These are phyloP conservation scores for Dinothrombium tinctorium DNA, from an alignment of 1,140 invertebrate genomes.

Conservation along the genomic window DNA sequence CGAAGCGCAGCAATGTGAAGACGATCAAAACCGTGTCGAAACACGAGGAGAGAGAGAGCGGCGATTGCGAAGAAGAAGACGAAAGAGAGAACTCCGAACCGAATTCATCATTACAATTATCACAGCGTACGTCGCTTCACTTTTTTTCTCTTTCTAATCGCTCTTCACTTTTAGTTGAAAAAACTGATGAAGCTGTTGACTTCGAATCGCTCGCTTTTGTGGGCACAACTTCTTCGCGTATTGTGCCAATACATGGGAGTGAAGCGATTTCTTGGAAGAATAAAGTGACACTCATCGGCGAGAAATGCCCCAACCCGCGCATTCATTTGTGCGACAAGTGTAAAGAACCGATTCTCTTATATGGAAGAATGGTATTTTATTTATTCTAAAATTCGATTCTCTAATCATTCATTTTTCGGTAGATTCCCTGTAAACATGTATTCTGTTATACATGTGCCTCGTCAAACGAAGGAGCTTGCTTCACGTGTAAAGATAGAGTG, in stretches of 20 bases:
- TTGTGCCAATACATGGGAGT: conserved; percentile 6
- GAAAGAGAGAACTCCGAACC: too few relatives aligned
- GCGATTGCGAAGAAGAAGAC: too few relatives aligned
- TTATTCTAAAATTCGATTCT: neutral
- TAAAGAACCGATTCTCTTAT: conserved; percentile 74
- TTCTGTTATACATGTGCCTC: conserved; percentile 69
- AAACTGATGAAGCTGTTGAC: too few relatives aligned
- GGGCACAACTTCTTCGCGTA: too few relatives aligned
- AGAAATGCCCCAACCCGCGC: conserved; percentile 83
- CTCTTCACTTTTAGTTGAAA: too few relatives aligned
- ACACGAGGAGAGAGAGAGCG: too few relatives aligned
- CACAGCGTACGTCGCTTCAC: too few relatives aligned
- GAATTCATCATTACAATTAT: too few relatives aligned
- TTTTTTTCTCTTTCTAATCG: too few relatives aligned
- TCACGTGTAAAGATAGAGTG: conserved; percentile 62
- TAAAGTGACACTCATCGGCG: conserved; percentile 55
- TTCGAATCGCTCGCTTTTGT: too few relatives aligned
- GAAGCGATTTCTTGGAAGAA: conserved; percentile 6
- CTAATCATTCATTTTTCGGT: conserved; percentile 13
- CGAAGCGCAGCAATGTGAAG: too few relatives aligned
- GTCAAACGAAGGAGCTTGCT: conserved; percentile 15
- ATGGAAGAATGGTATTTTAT: conserved; percentile 60
- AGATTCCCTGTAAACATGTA: conserved; percentile 91
- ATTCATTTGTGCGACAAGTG: conserved; percentile 88
- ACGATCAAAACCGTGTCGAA: too few relatives aligned